Evolutionary conservation across 2,888 invertebrate genomes (phyloP), one percentile per base, ranked within the genome.

Genomic region (Psylliodes chrysocephalus): DNA sequence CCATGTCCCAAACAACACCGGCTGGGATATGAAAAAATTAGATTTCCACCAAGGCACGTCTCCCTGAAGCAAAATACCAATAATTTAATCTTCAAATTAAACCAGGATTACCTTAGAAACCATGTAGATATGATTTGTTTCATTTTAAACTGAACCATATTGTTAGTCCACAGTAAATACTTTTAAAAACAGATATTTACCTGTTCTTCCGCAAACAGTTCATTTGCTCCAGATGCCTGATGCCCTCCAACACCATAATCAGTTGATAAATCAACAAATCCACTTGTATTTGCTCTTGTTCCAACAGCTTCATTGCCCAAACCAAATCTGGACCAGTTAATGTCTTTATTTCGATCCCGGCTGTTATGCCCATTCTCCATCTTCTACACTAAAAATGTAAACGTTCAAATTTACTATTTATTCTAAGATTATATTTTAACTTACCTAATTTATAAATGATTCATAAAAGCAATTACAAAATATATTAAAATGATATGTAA

Each of bases 1-100:
- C 95, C 95, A 98, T 0, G 96, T 96, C 10, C 98, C 97, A 85
- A 98, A 98, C 54, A 97, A 85, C 56, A 97, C 93, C 30, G 96
- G 96, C 82, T 97, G 95, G 28, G 95, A 95, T 82, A 98, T 91
- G 80, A 98, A 96, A 83, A 98, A 96, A 80, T 96, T 96, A 25
- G 95, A 92, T 83, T 95, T 94, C 96, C 96, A 97, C 96, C 96
- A 97, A 53, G 94, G 94, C 71, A 90, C 89, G 76, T 91, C 89
- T 71, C 90, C 91, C 91, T 91, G 80, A 63, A 84, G 78, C 57
- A 70, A 68, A 70, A 68, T 51, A 62, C 33, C 25, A 42, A 19
- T 6, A 12, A 6, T 38, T 28, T 40, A n/a, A n/a, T n/a, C n/a
- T n/a, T n/a, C n/a, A n/a, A n/a, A n/a, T n/a, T n/a, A n/a, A n/a